These are phyloP conservation scores for Melinaea marsaeus DNA, from an alignment of 2,888 invertebrate species.

Conservation along the genomic window DNA sequence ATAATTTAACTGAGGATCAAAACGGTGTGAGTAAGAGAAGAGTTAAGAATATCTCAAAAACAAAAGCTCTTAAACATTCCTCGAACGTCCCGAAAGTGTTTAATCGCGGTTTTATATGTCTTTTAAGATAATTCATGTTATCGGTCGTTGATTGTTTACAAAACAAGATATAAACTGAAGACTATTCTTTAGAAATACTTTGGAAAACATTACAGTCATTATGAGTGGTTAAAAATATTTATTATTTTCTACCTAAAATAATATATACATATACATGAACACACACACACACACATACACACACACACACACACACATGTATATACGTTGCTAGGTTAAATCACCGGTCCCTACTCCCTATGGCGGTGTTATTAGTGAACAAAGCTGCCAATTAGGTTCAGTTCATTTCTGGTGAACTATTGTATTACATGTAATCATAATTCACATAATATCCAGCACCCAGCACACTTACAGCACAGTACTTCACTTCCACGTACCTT, in stretches of 20 bases:
- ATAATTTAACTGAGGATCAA: conserved; percentile 35
- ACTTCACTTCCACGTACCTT: no score
- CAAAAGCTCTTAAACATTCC: conserved; percentile 29
- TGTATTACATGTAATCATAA: conserved; percentile 11
- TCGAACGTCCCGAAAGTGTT: neutral
- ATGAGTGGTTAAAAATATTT: no score
- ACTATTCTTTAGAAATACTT: neutral
- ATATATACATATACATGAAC: no score
- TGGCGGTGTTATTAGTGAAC: conserved; percentile 48
- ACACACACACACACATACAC: no score
- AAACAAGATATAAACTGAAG: neutral
- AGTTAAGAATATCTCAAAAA: conserved; percentile 39
- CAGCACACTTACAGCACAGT: conserved; percentile 12
- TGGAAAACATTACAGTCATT: no score
- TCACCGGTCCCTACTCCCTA: conserved; percentile 9
- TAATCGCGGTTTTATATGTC: no score
- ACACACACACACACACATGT: neutral
- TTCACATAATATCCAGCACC: conserved; percentile 14
- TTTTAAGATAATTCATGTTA: neutral
- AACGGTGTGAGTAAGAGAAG: conserved; percentile 37
- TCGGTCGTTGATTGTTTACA: conserved; percentile 5
- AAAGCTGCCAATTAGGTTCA: conserved; percentile 54
- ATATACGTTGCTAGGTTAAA: neutral
- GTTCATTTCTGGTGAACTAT: conserved; percentile 35
- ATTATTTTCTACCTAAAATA: no score